Conservation (phyloP, 1,140 invertebrate genomes). For the Campodea augens region DNA sequence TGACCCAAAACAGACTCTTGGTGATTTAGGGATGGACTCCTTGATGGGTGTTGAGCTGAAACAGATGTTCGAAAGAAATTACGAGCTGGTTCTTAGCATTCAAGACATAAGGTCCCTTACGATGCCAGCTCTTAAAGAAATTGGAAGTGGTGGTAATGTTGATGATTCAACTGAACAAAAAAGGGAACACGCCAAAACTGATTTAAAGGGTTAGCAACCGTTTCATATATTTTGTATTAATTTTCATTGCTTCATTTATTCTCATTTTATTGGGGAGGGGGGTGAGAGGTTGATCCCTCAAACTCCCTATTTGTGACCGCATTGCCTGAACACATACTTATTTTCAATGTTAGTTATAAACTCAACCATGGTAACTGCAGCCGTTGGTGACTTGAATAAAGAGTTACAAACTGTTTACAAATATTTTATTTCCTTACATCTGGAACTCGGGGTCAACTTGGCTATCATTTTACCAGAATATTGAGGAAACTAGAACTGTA, state of each 20-base stretch:
- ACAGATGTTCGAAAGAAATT: constrained; percentile 42
- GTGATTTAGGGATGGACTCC: constrained; percentile 69
- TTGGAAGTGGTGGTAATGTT: constrained; percentile 16
- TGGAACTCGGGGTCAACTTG: too few species aligned
- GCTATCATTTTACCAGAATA: too few species aligned
- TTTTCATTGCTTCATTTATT: too few species aligned
- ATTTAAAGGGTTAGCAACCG: neutral
- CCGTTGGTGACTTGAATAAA: too few species aligned
- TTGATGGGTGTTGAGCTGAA: constrained; percentile 72
- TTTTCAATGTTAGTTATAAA: neutral
- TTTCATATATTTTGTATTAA: neutral
- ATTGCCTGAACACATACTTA: too few species aligned
- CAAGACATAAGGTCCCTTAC: constrained; percentile 35
- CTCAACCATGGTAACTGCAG: neutral
- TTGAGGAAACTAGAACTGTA: too few species aligned
- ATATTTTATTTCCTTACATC: too few species aligned
- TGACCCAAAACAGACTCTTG: constrained; percentile 36
- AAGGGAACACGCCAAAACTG: too few species aligned
- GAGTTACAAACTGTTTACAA: too few species aligned
- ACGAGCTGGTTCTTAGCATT: constrained; percentile 35
- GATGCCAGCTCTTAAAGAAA: constrained; percentile 28
- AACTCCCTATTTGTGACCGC: too few species aligned
- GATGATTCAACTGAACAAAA: constrained; percentile 5
- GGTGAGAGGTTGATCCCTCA: too few species aligned
- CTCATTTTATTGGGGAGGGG: too few species aligned